phyloP scores from a whole-genome alignment of 2,113 vertebrate genomes.

The Apistogramma diplotaenia region DNA sequence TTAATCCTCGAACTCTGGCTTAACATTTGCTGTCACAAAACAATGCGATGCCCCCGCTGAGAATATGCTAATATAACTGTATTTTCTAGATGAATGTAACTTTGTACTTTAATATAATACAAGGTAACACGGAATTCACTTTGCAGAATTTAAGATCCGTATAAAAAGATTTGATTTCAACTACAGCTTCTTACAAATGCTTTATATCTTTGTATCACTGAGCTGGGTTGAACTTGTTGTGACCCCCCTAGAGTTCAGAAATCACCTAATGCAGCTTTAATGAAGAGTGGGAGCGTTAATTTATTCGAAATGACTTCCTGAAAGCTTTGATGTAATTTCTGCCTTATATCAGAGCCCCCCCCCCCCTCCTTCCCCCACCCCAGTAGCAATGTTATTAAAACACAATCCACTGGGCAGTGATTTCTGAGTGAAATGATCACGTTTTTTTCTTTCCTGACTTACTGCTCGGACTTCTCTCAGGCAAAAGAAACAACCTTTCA shows the following conservation, averaged over 20 bases:
- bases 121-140: background rate
- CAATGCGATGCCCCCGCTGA: background rate
- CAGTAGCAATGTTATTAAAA: background rate
- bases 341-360: background rate
- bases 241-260: background rate
- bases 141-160: background rate
- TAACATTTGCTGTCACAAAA: background rate
- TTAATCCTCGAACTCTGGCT: background rate
- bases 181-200: background rate
- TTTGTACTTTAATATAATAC: background rate
- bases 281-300: background rate
- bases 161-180: background rate
- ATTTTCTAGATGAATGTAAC: background rate
- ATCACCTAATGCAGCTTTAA: background rate
- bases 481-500: constrained; percentile 33
- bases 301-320: background rate
- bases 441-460: constrained; percentile 13
- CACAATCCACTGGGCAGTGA: background rate
- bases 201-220: background rate
- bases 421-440: background rate
- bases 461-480: background rate
- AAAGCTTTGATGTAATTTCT: background rate
- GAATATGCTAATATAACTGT: background rate
- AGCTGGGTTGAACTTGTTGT: background rate
- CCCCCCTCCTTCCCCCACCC: background rate